These are phyloP conservation scores for Tupaia tana DNA, from an alignment of 2,113 vertebrate genomes.

Conservation along the genomic window DNA sequence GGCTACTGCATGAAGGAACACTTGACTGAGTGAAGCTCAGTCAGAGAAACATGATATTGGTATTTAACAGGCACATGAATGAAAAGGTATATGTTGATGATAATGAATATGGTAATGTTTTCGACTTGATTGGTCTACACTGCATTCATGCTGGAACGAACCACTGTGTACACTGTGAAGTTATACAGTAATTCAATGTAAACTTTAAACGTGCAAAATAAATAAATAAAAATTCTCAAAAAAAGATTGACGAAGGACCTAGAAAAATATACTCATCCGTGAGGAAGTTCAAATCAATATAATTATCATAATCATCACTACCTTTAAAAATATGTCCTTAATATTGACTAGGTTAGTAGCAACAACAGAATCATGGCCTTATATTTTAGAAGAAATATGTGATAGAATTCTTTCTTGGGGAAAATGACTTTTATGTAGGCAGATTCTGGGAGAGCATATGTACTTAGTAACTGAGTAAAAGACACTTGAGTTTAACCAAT, in stretches of 20 bases:
- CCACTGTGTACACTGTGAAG: too few species aligned
- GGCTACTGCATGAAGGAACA: neutral
- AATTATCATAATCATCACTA: neutral
- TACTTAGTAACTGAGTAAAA: neutral
- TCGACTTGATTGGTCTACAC: too few species aligned
- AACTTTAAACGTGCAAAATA: too few species aligned
- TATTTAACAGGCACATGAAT: neutral
- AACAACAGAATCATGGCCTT: neutral
- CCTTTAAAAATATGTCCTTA: neutral
- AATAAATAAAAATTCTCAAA: too few species aligned
- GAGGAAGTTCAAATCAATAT: neutral
- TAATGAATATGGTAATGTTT: too few species aligned
- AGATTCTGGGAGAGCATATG: neutral
- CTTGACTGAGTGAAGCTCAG: neutral
- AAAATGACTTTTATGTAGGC: neutral
- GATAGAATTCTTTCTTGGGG: neutral
- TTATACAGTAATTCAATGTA: too few species aligned
- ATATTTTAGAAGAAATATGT: neutral
- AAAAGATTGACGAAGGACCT: neutral
- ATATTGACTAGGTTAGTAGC: neutral
- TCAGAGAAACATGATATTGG: neutral
- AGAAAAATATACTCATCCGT: neutral
- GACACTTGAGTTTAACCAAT: neutral
- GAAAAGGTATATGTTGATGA: too few species aligned
- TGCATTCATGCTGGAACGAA: too few species aligned